Evolutionary conservation across 2,888 invertebrate genomes (phyloP).

Genomic region (Cremastinae sp.): DNA sequence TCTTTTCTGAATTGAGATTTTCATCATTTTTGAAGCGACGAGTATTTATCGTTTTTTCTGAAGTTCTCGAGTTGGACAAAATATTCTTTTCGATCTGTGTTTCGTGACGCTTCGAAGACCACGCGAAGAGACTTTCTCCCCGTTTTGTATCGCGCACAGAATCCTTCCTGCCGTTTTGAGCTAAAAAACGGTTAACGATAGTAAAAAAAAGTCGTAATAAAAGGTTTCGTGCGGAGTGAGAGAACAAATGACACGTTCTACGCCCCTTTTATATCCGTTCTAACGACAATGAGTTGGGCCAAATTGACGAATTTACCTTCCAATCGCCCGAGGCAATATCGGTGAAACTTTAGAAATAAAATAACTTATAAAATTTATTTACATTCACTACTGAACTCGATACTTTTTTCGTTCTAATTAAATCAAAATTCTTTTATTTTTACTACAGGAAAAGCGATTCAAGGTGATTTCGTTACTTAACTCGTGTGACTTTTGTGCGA

Average conservation of each 20-base stretch:
- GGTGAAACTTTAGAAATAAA: not conserved
- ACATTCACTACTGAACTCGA: conserved; percentile 1
- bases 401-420: not conserved
- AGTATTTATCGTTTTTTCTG: not conserved
- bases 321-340: not conserved
- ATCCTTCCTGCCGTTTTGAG: conserved; percentile 33
- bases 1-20: conserved; percentile 2
- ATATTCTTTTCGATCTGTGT: conserved; percentile 57
- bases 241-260: not conserved
- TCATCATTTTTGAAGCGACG: conserved; percentile 24
- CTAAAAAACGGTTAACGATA: conserved; percentile 28
- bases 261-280: conserved; percentile 14
- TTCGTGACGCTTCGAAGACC: conserved; percentile 58
- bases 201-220: not conserved
- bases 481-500: conserved; percentile 15
- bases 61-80: conserved; percentile 6
- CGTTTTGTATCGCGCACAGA: conserved; percentile 27
- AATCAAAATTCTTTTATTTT: not conserved
- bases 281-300: not conserved
- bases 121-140: conserved; percentile 57
- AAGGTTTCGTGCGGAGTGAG: not conserved
- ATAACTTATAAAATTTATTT: not conserved
- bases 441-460: conserved; percentile 7
- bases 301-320: conserved; percentile 5
- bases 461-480: conserved; percentile 21